A percentile compares a stretch with the other conserved stretches of the same genome.
phyloP scores from a whole-genome alignment of 2,113 vertebrate species.

The Apus apus region DNA sequence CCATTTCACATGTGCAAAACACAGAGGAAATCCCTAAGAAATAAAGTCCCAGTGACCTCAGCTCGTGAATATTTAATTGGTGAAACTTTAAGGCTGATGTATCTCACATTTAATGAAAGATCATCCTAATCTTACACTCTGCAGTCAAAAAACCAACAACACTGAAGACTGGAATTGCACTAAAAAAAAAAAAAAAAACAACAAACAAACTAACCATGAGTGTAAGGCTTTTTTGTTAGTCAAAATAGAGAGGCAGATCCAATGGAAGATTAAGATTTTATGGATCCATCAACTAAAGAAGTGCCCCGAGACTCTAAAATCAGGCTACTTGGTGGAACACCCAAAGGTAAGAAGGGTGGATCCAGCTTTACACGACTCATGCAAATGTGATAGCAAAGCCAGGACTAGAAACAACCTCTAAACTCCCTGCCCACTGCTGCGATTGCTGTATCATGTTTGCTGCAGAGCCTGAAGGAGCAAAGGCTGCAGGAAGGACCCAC shows the following conservation, averaged over 20 bases:
- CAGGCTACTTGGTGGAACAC: neutral
- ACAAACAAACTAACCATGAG: neutral
- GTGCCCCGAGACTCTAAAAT: neutral
- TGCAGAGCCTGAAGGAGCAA: neutral
- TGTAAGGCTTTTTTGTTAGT: neutral
- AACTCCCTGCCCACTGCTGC: neutral
- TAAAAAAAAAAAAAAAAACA: neutral
- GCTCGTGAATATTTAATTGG: neutral
- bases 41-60: neutral
- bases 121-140: neutral
- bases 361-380: neutral
- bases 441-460: neutral
- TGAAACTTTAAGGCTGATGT: neutral
- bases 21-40: neutral
- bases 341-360: neutral
- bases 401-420: neutral
- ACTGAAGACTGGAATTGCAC: neutral
- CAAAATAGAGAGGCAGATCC: neutral
- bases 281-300: neutral
- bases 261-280: neutral
- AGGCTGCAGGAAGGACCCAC: accelerated
- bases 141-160: neutral
- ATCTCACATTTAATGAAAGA: neutral
- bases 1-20: neutral
- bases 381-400: neutral